phyloP scores from a whole-genome alignment of 2,888 invertebrate species.

The Kryphioiulus occultus region DNA sequence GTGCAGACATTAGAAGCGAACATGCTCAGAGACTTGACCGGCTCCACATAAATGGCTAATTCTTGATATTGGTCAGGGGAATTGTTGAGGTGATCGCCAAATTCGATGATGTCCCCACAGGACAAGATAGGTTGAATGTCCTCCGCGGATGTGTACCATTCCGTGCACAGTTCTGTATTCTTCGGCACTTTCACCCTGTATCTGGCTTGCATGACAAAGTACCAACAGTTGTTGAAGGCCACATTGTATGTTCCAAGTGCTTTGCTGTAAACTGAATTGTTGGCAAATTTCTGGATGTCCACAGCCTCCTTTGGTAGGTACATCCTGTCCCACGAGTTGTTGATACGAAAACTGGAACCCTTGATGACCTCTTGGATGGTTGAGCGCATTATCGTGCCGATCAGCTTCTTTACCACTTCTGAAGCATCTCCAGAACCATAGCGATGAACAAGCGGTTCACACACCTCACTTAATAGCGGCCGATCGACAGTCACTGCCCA shows the following conservation, averaged over 20 bases:
- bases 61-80: too few relatives aligned
- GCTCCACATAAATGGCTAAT: too few relatives aligned
- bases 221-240: neutral
- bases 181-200: too few relatives aligned
- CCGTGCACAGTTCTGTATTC: too few relatives aligned
- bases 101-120: too few relatives aligned
- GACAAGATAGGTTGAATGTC: too few relatives aligned
- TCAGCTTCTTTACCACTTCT: neutral
- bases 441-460: neutral
- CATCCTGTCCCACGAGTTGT: neutral
- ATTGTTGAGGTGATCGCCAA: too few relatives aligned
- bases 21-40: too few relatives aligned
- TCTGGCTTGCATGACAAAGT: neutral
- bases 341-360: neutral
- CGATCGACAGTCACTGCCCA: too few relatives aligned
- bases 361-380: neutral
- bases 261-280: neutral
- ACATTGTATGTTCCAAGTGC: neutral
- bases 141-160: too few relatives aligned
- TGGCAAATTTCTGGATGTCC: neutral
- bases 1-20: too few relatives aligned
- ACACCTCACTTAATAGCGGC: too few relatives aligned
- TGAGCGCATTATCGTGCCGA: neutral
- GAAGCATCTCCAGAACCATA: neutral
- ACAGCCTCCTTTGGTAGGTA: neutral